Evolutionary conservation across 1,140 invertebrate species (phyloP), one percentile per base, ranked within the genome.

Genomic region (Drosophila bipectinata): DNA sequence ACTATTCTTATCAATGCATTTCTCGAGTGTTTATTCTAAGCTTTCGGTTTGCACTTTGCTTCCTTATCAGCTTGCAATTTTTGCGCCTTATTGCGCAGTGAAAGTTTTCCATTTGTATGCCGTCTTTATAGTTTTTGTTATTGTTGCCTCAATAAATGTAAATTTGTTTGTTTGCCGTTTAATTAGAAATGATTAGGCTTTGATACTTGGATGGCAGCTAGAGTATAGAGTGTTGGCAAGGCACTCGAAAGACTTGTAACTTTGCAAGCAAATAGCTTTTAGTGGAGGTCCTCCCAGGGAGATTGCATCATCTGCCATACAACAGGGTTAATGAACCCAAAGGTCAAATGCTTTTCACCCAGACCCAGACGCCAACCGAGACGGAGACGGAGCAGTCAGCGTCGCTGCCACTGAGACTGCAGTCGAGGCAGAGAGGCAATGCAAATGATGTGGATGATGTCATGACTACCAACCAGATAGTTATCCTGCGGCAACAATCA

Each of bases 11-110:
- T 85, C 77, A 62, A 72, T 64, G 58, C 57, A 66, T 61, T 85
- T 84, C 41, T 67, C 47, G 34, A 64, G 61, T 64, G 77, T 44
- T 61, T 53, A 30, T 82, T 63, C 24, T 34, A 51, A 67, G 58
- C 58, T 60, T 63, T 72, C 39, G 44, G 54, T 55, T 55, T 85
- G 72, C 77, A 84, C 67, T 84, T 85, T 76, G 57, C 54, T 53
- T 32, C 44, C 54, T 82, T 88, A 79, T 87, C 83, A 78, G 74
- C 56, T 63, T 48, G 63, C 37, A 18, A 60, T 49, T 69, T 68
- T 66, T 61, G 18, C 57, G 53, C 53, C 78, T 71, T 90, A 90
- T 90, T 90, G 87, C 87, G 87, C 87, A 90, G 87, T 90, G 87
- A 90, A 90, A 90, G 87, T 90, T 80, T 84, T 81, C 44, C 64